These are phyloP conservation scores for Sebastes hubbsi DNA, from an alignment of 2,797 vertebrate genomes.

Conservation along the genomic window DNA sequence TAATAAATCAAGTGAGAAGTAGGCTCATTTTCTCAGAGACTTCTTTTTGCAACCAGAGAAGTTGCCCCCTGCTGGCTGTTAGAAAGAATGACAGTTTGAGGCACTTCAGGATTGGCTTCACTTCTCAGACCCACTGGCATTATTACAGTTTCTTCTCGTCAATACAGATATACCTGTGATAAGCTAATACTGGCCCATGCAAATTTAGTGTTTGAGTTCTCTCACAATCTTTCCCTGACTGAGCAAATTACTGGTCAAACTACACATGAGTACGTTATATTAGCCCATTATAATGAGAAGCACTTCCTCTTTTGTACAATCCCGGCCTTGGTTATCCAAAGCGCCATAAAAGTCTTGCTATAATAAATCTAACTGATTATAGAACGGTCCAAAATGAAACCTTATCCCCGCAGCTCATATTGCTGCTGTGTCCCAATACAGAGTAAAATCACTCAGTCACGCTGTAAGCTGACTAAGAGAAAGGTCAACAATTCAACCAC, in stretches of 20 bases:
- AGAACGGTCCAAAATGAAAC: neutral
- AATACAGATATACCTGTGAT: neutral
- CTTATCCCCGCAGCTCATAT: neutral
- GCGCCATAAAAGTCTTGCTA: neutral
- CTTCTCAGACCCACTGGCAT: too few relatives aligned
- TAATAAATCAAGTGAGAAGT: too few relatives aligned
- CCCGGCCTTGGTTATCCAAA: neutral
- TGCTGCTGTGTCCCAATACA: neutral
- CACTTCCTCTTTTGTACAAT: neutral
- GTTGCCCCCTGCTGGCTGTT: too few relatives aligned
- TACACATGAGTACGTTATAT: neutral
- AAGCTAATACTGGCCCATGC: neutral
- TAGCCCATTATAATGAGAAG: neutral
- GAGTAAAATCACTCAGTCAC: neutral
- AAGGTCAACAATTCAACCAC: neutral
- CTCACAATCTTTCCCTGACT: neutral
- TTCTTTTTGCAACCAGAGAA: too few relatives aligned
- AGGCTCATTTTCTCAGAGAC: too few relatives aligned
- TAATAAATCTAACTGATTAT: neutral
- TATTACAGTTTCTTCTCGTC: neutral
- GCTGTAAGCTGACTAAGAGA: neutral
- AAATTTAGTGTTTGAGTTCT: neutral
- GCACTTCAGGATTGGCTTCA: too few relatives aligned
- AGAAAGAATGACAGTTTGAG: too few relatives aligned
- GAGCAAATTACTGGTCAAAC: neutral